Conservation (phyloP, 2,113 vertebrate species). For the Merops nubicus region DNA sequence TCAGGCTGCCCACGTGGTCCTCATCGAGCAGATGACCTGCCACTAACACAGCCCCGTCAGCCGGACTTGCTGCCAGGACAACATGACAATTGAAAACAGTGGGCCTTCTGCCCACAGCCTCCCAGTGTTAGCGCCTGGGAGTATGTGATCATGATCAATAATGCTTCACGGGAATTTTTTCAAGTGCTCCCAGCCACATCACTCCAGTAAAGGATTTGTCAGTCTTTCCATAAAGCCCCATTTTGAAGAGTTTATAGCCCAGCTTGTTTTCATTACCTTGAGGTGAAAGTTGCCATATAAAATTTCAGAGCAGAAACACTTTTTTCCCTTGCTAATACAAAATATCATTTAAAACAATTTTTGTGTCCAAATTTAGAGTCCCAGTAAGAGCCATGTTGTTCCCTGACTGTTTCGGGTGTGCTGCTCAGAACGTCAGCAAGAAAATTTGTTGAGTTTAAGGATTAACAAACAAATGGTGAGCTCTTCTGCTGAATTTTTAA, state of each 20-base stretch:
- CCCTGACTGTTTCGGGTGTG: not conserved
- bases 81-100: constrained; percentile 85
- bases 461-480: not conserved
- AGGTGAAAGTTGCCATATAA: constrained; percentile 55
- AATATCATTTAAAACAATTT: constrained; percentile 29
- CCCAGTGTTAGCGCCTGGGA: not conserved
- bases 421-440: not conserved
- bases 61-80: constrained; percentile 70
- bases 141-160: constrained; percentile 12
- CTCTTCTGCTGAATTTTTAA: not conserved
- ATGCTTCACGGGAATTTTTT: not conserved
- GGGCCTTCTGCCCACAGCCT: not conserved
- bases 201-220: constrained; percentile 41
- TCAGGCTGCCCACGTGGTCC: not conserved
- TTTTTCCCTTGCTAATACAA: constrained; percentile 29
- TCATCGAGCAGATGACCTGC: constrained; percentile 51
- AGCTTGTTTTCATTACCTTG: constrained; percentile 59
- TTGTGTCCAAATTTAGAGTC: constrained; percentile 1
- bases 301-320: constrained; percentile 47
- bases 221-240: constrained; percentile 50
- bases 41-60: constrained; percentile 70
- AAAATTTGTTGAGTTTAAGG: not conserved
- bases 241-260: constrained; percentile 55
- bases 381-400: not conserved
- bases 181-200: constrained; percentile 19